Evolutionary conservation across 1,140 invertebrate species (phyloP), one percentile per base, ranked within the genome.

Genomic region (Lycorma delicatula): DNA sequence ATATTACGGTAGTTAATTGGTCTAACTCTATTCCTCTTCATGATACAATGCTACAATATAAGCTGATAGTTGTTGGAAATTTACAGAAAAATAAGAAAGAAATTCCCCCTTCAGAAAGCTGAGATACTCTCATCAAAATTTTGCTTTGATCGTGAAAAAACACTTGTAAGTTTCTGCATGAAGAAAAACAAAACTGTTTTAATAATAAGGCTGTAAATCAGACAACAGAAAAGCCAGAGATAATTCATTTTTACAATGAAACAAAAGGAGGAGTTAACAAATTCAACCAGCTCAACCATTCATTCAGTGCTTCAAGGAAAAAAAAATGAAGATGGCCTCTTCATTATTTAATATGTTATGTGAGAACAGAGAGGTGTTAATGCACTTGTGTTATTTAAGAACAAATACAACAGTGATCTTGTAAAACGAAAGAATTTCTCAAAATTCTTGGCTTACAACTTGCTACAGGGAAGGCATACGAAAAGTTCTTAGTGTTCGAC

Each of bases 1-100:
- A 74, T 61, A 48, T 74, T 20, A 74, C 70, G 3, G 61, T 69
- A 28, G 70, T 72, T 61, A 74, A 70, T 62, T 73, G 66, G 66
- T 74, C 66, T 60, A 67, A 64, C 51, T 64, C 63, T 48, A 61
- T 72, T 29, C 61, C 67, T 20, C 56, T 74, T 28, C 58, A 56
- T 11, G 57, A 68, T n/a, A 60, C 69, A 49, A 65, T 73, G 36
- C 53, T 67, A 41, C 41, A 70, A 48, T 53, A 67, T 63, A 70
- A 69, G 50, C 54, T 71, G 18, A 72, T 70, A 9, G 58, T 62
- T 16, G 64, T 74, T 23, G 68, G 66, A 46, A 74, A 65, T 41
- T 36, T 74, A 27, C 54, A 67, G 13, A 72, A 72, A 67, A 71
- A 73, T 56, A 68, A 73, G 59, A 61, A 50, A 51, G 71, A 71